A percentile compares a stretch with the other conserved stretches of the same genome.
Conservation (phyloP, 2,888 invertebrate genomes). For the Dasysyrphus tricinctus region DNA sequence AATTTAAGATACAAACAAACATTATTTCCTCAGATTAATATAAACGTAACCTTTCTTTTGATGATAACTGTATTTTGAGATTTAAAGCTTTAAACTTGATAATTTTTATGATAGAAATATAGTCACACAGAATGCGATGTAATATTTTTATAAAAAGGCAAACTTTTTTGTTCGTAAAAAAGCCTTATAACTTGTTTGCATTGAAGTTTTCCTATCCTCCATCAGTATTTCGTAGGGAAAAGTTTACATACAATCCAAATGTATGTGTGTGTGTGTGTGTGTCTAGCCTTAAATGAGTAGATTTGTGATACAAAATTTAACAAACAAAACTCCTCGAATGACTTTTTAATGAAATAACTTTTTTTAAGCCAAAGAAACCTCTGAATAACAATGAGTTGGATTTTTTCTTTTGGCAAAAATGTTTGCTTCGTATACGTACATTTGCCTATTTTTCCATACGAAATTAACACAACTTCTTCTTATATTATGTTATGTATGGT, state of each 20-base stretch:
- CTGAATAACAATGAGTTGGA: neutral
- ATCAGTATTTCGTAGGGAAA: neutral
- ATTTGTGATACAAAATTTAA: constrained; percentile 1
- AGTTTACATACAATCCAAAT: neutral
- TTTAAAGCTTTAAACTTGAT: neutral
- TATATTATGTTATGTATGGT: neutral
- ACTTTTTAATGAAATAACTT: constrained; percentile 30
- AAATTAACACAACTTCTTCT: neutral
- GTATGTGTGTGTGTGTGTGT: neutral
- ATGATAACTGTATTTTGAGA: neutral
- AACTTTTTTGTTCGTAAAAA: neutral
- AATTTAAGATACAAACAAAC: no score
- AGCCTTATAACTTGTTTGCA: constrained; percentile 3
- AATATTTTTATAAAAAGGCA: neutral
- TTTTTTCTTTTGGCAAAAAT: neutral
- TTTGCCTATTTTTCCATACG: neutral
- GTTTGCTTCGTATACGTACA: neutral
- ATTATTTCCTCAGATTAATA: no score
- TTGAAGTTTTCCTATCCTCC: neutral
- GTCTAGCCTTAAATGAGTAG: neutral
- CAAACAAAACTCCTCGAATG: neutral
- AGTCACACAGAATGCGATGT: neutral
- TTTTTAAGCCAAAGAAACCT: neutral
- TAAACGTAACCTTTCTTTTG: neutral
- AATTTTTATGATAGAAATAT: neutral